These are phyloP conservation scores for Lateolabrax maculatus DNA, from an alignment of 2,797 vertebrate genomes.

Conservation along the genomic window DNA sequence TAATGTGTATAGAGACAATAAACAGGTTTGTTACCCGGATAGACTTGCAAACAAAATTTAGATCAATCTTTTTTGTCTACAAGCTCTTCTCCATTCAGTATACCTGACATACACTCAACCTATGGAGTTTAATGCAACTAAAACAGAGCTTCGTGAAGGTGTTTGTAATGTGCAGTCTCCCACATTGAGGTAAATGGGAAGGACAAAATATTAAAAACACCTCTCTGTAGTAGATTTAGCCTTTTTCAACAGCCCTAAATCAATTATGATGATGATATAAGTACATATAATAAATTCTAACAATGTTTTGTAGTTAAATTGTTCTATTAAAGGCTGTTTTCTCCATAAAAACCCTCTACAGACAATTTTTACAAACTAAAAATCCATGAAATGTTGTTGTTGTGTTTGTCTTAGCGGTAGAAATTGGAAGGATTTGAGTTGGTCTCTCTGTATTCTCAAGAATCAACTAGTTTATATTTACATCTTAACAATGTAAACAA, in stretches of 20 bases:
- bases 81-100: not conserved
- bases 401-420: not conserved
- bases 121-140: too few species aligned
- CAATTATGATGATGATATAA: not conserved
- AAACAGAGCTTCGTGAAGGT: not conserved
- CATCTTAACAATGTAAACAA: constrained; percentile 46
- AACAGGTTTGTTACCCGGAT: constrained; percentile 49
- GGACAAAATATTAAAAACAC: not conserved
- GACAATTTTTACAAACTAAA: not conserved
- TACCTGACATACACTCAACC: not conserved
- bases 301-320: too few species aligned
- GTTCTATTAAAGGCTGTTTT: too few species aligned
- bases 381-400: not conserved
- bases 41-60: constrained; percentile 14
- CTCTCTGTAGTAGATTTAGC: not conserved
- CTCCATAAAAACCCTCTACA: not conserved
- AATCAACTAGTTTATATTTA: constrained; percentile 30
- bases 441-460: not conserved
- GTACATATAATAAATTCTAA: not conserved
- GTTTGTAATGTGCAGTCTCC: not conserved
- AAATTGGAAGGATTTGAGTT: not conserved
- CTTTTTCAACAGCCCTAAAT: not conserved
- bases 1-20: constrained; percentile 43
- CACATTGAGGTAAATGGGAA: not conserved
- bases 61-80: not conserved